Evolutionary conservation across 2,797 vertebrate genomes (phyloP), one percentile per base, ranked within the genome.

Genomic region (Syndactyla subalaris): DNA sequence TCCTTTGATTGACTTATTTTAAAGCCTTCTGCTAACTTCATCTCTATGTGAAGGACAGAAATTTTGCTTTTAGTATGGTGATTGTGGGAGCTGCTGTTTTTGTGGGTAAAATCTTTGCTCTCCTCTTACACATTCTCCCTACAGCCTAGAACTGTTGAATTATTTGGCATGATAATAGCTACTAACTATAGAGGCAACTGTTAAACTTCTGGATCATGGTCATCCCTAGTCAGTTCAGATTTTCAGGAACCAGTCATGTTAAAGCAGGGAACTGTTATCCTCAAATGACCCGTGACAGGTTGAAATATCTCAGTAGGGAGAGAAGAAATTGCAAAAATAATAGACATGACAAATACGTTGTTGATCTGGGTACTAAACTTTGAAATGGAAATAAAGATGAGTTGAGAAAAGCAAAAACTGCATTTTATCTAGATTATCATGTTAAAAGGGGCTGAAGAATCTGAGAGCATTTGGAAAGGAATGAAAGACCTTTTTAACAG

Each of bases 321-420:
- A 96, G 88, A 95, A 92, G 66, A 84, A 89, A 96, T 45, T 30
- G 70, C 63, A 94, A 93, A 95, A 95, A 62, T 66, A 84, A 76
- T 54, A 92, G 45, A 54, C 27, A 49, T 30, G 90, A 70, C 59
- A 93, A 70, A 82, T 84, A 61, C n/a, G 15, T 45, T 94, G 52
- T 70, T 92, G 73, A 90, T 82, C 92, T 2, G 22, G 75, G 78
- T 89, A 84, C 41, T 82, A 45, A 84, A 46, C 80, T 96, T 95
- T 94, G 89, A 97, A 94, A 95, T 93, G 88, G 81, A 94, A 96
- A 96, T 95, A 91, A 89, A 93, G 67, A 79, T 7, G 59, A 92
- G 62, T 36, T 63, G 34, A 92, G 63, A 86, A 93, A 92, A 83
- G 48, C 9, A 92, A 81, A 81, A 96, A 66, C 11, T 65, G 19